A percentile compares a stretch with the other conserved stretches of the same genome.
phyloP scores from a whole-genome alignment of 1,140 invertebrate genomes.

The Brachionus asplanchnoidis region DNA sequence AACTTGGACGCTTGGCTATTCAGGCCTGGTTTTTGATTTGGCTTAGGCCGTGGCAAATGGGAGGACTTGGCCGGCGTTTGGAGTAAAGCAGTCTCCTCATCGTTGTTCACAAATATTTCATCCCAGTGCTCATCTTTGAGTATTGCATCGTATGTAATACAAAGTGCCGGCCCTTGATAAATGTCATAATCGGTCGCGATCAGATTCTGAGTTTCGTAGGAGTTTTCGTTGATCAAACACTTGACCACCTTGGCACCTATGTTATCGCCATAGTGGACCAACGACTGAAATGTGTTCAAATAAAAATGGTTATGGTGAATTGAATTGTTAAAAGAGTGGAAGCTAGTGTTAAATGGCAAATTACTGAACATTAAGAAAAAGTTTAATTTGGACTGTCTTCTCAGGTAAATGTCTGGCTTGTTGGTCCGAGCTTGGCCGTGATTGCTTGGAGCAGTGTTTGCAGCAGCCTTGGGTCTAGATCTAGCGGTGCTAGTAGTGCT shows the following conservation, averaged over 20 bases:
- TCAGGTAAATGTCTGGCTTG: not conserved
- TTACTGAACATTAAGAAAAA: constrained; percentile 22
- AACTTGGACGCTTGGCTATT: constrained; percentile 31
- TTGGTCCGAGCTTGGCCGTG: not conserved
- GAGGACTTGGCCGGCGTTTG: not conserved
- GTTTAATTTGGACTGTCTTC: constrained; percentile 11
- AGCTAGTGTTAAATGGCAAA: not conserved
- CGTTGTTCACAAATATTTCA: constrained; percentile 40
- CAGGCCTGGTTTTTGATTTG: not conserved
- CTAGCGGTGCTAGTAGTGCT: not conserved
- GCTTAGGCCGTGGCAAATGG: not conserved
- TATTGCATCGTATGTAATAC: constrained; percentile 27
- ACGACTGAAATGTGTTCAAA: constrained; percentile 38
- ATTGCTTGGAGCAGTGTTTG: not conserved
- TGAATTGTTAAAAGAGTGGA: not conserved
- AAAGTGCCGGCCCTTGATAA: constrained; percentile 35
- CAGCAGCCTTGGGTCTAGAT: not conserved
- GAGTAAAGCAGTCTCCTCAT: not conserved
- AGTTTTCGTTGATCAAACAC: constrained; percentile 39
- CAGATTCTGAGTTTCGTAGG: not conserved
- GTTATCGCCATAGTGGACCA: constrained; percentile 38
- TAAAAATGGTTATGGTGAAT: constrained; percentile 2
- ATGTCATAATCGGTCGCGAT: constrained; percentile 19
- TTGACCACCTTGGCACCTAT: constrained; percentile 37
- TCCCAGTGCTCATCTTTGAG: constrained; percentile 42